Conservation (phyloP, 2,113 vertebrate genomes). For the Pitta sordida region DNA sequence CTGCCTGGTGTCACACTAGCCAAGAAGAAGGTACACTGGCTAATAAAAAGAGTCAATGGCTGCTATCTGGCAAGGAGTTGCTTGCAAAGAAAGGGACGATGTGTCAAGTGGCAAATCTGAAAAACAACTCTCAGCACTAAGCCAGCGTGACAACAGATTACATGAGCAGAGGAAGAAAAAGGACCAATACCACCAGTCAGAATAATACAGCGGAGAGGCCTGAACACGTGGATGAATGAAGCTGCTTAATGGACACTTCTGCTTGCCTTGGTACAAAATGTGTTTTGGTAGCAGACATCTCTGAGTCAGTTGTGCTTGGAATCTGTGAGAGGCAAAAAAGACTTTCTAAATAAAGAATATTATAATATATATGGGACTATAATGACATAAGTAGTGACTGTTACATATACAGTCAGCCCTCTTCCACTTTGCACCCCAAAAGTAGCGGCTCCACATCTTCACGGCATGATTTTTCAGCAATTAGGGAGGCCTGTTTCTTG, state of each 20-base stretch:
- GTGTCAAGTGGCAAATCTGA: neutral
- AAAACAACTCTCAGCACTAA: neutral
- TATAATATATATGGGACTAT: constrained; percentile 37
- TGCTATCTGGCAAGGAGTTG: neutral
- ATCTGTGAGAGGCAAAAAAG: constrained; percentile 6
- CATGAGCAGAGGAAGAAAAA: neutral
- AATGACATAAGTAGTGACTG: constrained; percentile 34
- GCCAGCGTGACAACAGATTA: neutral
- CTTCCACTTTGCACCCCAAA: no score
- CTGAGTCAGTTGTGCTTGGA: neutral
- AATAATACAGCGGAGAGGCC: neutral
- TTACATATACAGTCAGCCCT: no score
- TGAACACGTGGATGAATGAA: neutral
- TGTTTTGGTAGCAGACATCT: neutral
- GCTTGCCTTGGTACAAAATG: neutral
- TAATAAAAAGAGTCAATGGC: neutral
- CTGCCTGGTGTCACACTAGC: neutral
- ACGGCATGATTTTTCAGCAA: no score
- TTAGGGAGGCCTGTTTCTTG: no score
- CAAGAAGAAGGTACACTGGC: neutral
- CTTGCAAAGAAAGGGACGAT: neutral
- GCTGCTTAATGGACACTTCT: neutral
- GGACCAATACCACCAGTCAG: neutral
- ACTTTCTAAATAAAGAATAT: constrained; percentile 32
- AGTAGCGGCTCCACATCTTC: no score